Percentiles rank a stretch among this genome's conserved stretches.
These are phyloP conservation scores for Dromas ardeola DNA, from an alignment of 2,113 vertebrate species.

Conservation along the genomic window DNA sequence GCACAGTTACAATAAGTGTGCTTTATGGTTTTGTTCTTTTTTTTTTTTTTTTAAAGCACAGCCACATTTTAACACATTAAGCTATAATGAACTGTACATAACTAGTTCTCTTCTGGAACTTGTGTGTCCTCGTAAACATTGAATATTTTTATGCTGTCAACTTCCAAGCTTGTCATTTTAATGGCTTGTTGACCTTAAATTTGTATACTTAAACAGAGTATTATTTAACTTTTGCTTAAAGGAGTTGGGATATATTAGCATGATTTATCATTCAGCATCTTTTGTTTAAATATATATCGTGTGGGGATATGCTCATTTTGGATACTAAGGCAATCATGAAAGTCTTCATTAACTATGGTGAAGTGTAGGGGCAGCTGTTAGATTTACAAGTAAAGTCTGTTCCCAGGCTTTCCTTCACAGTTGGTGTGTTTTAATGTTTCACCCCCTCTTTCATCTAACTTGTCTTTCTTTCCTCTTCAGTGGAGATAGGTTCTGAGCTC, in stretches of 20 bases:
- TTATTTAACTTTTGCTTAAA: neutral
- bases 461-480: slow-evolving; percentile 35
- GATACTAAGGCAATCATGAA: neutral
- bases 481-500: slow-evolving; percentile 37
- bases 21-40: neutral
- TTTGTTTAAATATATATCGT: neutral
- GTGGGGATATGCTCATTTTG: neutral
- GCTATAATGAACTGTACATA: neutral
- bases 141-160: neutral
- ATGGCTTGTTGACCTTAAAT: neutral
- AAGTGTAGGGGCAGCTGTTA: neutral
- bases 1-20: neutral
- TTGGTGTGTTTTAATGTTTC: neutral
- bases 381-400: neutral
- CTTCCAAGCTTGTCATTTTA: neutral
- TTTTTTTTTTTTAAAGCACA: neutral
- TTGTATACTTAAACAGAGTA: neutral
- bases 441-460: neutral
- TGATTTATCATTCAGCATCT: neutral
- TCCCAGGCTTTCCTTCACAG: neutral
- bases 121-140: neutral
- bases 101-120: neutral
- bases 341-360: neutral
- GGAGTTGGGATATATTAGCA: neutral
- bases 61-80: neutral